Conservation (phyloP, 2,888 invertebrate species). For the Cantharis nigra region DNA sequence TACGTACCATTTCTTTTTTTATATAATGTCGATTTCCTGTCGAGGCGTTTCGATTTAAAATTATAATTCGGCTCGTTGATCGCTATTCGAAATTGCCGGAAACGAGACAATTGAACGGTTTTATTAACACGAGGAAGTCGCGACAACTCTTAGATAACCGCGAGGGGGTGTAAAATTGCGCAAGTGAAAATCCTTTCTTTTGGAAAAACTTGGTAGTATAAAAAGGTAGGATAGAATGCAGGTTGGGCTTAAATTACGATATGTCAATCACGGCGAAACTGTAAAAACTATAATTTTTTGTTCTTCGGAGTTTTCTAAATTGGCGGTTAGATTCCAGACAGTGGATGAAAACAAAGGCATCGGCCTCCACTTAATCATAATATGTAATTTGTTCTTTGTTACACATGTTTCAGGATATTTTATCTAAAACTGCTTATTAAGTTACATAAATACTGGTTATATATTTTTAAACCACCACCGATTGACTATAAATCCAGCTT, state of each 20-base stretch:
- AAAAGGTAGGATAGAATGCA: not conserved
- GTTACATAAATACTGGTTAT: not conserved
- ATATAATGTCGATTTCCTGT: not conserved
- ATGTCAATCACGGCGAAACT: slow-evolving; percentile 11
- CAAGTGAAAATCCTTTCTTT: not conserved
- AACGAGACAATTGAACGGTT: not conserved
- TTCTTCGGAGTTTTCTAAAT: slow-evolving; percentile 7
- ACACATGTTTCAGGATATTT: slow-evolving; percentile 25
- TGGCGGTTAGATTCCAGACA: slow-evolving; percentile 13
- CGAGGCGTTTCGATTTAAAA: not conserved
- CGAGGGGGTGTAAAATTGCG: not conserved
- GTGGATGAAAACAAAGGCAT: slow-evolving; percentile 14
- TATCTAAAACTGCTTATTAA: slow-evolving; percentile 13
- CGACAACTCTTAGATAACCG: not conserved
- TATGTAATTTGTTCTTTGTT: slow-evolving; percentile 23
- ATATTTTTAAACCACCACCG: not conserved
- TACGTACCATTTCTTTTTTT: not conserved
- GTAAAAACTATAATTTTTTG: slow-evolving; percentile 11
- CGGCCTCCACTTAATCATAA: slow-evolving; percentile 13
- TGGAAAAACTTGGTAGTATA: not conserved
- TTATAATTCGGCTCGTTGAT: not conserved
- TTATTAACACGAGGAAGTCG: not conserved
- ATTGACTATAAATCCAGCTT: not conserved
- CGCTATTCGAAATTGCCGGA: not conserved
- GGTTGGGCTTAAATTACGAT: not conserved